These are phyloP conservation scores for Edolisoma coerulescens DNA, from an alignment of 2,113 vertebrate species.

Conservation along the genomic window DNA sequence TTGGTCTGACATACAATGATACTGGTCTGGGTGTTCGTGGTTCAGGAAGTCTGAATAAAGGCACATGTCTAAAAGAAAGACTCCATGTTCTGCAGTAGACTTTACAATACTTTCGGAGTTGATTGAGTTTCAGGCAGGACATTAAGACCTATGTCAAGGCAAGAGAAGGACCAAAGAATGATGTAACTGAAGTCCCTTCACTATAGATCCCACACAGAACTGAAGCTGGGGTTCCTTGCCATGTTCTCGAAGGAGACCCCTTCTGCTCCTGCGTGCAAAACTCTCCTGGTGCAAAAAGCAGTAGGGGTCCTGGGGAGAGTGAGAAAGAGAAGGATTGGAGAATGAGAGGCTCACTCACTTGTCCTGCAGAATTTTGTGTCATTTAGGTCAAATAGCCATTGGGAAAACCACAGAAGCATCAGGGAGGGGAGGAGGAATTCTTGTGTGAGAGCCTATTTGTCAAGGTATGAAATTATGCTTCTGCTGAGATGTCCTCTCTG, in stretches of 20 bases:
- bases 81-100: background rate
- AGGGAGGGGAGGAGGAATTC: background rate
- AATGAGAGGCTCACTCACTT: background rate
- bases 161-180: background rate
- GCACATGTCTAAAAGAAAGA: background rate
- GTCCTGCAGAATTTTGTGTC: background rate
- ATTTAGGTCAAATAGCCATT: background rate
- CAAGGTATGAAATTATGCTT: background rate
- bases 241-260: accelerated
- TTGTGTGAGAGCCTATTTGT: background rate
- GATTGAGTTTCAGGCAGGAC: background rate
- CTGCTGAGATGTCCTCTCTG: background rate
- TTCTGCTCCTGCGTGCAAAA: background rate
- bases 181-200: background rate
- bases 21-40: background rate
- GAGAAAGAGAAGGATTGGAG: background rate
- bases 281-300: background rate
- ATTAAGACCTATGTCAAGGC: background rate
- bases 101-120: background rate
- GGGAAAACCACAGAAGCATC: background rate
- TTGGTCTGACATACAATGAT: background rate
- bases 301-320: background rate
- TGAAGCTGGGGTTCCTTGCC: background rate
- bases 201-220: background rate
- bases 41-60: background rate